Evolutionary conservation across 2,888 invertebrate species (phyloP).

Genomic region (Lycocerus yunnanus): DNA sequence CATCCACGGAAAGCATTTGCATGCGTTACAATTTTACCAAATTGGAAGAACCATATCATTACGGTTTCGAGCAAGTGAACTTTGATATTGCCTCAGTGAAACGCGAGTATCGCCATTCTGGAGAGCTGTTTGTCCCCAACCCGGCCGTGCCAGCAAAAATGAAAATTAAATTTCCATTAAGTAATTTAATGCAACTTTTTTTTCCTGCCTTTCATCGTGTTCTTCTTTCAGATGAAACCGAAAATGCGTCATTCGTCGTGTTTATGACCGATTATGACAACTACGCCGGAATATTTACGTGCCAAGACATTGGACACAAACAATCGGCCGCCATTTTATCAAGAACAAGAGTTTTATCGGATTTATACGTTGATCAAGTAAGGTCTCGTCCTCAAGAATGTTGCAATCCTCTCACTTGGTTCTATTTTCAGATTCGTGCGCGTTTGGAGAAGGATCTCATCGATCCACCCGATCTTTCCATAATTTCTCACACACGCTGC

Average conservation of each 20-base stretch:
- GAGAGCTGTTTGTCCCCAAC: constrained; percentile 68
- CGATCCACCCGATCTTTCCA: constrained; percentile 76
- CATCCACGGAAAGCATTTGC: constrained; percentile 79
- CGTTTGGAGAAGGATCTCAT: constrained; percentile 68
- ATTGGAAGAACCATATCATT: constrained; percentile 70
- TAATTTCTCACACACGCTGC: constrained; percentile 75
- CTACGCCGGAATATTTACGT: constrained; percentile 79
- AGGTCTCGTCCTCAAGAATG: constrained; percentile 21
- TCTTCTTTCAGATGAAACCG: constrained; percentile 66
- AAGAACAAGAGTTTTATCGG: constrained; percentile 71
- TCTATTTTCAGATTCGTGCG: constrained; percentile 61
- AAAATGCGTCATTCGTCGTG: constrained; percentile 74
- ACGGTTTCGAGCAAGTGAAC: constrained; percentile 72
- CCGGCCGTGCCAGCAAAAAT: constrained; percentile 70
- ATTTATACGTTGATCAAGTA: constrained; percentile 70
- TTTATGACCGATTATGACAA: constrained; percentile 74
- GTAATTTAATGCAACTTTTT: constrained; percentile 62
- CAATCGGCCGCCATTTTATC: constrained; percentile 83
- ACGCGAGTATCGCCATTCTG: constrained; percentile 80
- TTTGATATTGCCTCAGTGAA: constrained; percentile 73
- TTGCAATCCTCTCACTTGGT: not conserved
- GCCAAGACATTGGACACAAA: constrained; percentile 78
- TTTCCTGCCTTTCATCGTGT: constrained; percentile 1
- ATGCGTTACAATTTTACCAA: constrained; percentile 78
- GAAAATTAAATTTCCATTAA: constrained; percentile 77